These are phyloP conservation scores for Nesidiocoris tenuis DNA, from an alignment of 2,888 invertebrate species.

Conservation along the genomic window DNA sequence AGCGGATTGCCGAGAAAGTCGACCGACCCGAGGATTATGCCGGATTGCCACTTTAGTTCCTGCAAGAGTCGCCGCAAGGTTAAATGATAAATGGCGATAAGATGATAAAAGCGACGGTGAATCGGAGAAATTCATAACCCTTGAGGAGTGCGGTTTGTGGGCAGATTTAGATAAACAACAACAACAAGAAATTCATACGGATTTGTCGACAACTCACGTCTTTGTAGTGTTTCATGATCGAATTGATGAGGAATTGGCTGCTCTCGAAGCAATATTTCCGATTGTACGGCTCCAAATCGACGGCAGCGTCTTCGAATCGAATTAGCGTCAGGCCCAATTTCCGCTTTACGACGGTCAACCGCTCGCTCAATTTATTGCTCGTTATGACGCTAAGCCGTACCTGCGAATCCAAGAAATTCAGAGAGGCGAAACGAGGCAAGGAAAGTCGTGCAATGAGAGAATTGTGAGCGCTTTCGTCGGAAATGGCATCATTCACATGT, in stretches of 20 bases:
- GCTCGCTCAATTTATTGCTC: conserved; percentile 73
- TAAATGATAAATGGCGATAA: conserved; percentile 1
- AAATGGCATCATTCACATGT: too few species aligned
- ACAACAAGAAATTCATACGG: not conserved
- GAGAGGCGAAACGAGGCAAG: too few species aligned
- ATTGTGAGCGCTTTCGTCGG: too few species aligned
- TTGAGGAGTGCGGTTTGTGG: not conserved
- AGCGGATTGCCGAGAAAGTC: conserved; percentile 97
- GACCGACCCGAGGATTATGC: conserved; percentile 90
- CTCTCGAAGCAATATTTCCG: conserved; percentile 91
- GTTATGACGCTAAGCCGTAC: conserved; percentile 88
- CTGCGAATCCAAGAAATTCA: conserved; percentile 56
- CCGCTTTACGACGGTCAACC: conserved; percentile 78
- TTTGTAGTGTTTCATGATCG: conserved; percentile 82
- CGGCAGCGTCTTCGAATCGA: conserved; percentile 93
- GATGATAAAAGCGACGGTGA: not conserved
- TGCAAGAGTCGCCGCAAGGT: conserved; percentile 56
- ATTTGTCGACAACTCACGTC: conserved; percentile 58
- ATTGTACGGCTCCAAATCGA: conserved; percentile 85
- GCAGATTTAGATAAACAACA: not conserved
- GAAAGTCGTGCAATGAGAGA: too few species aligned
- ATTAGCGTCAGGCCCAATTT: conserved; percentile 84
- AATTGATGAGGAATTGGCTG: conserved; percentile 74
- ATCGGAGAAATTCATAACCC: not conserved
- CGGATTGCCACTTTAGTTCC: conserved; percentile 93